Evolutionary conservation across 1,140 invertebrate species (phyloP).

Genomic region (Orius insidiosus): DNA sequence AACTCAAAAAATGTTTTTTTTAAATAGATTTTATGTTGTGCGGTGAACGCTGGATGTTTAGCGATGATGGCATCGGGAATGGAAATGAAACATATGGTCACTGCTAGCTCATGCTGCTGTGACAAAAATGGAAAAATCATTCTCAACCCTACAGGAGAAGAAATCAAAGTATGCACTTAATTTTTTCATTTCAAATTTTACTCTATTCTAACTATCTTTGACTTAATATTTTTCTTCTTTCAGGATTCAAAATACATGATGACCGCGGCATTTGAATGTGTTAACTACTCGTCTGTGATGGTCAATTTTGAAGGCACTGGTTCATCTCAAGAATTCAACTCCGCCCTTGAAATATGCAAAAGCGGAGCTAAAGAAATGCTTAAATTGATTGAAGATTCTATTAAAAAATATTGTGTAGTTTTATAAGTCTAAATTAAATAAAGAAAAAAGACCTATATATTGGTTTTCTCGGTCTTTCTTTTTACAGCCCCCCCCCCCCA

Average conservation of each 20-base stretch:
- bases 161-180: constrained; percentile 36
- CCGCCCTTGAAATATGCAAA: constrained; percentile 4
- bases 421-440: background rate
- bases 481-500: too few species aligned
- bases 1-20: background rate
- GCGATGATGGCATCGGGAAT: constrained; percentile 64
- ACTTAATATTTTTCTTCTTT: constrained; percentile 5
- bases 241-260: constrained; percentile 9
- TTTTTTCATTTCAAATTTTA: too few species aligned
- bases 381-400: constrained; percentile 4
- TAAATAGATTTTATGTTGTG: constrained; percentile 54
- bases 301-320: constrained; percentile 6
- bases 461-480: too few species aligned
- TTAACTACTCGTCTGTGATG: constrained; percentile 7
- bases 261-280: constrained; percentile 8
- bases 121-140: constrained; percentile 40
- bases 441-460: too few species aligned
- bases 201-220: too few species aligned
- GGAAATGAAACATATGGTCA: constrained; percentile 59
- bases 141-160: constrained; percentile 40
- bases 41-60: constrained; percentile 64
- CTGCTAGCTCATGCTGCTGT: constrained; percentile 55
- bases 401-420: constrained; percentile 9
- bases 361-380: constrained; percentile 4
- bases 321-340: background rate